A percentile compares a stretch with the other conserved stretches of the same genome.
These are phyloP conservation scores for Tenodera sinensis DNA, from an alignment of 2,888 invertebrate genomes.

Conservation along the genomic window DNA sequence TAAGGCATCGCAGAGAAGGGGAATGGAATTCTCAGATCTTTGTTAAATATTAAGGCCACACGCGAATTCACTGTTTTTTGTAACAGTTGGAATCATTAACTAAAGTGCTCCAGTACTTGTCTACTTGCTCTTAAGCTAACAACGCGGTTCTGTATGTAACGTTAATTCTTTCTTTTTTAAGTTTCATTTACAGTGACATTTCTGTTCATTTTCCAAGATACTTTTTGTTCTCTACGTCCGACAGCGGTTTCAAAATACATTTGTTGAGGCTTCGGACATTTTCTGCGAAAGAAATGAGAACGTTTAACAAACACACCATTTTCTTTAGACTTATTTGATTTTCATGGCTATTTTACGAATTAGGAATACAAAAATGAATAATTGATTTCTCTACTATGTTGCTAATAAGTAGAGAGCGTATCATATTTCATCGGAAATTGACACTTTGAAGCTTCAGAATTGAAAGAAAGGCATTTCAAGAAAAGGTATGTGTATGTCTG, in stretches of 20 bases:
- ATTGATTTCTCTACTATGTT: no score
- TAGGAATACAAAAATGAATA: no score
- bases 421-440: no score
- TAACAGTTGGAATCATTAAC: neutral
- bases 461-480: no score
- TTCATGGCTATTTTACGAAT: no score
- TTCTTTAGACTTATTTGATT: no score
- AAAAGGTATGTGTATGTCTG: no score
- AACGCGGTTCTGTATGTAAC: neutral
- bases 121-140: neutral
- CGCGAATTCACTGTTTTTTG: neutral
- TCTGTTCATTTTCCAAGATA: neutral
- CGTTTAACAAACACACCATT: no score
- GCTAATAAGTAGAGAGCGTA: no score
- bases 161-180: neutral
- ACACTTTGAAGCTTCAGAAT: no score
- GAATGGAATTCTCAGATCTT: neutral
- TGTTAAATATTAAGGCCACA: neutral
- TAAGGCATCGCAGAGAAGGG: neutral
- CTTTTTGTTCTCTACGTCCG: neutral
- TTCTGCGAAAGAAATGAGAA: no score
- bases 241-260: neutral
- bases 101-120: neutral
- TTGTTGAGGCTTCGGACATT: neutral
- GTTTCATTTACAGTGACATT: no score